A percentile compares a stretch with the other conserved stretches of the same genome.
phyloP scores from a whole-genome alignment of 2,113 vertebrate species.

The Urocitellus parryii region DNA sequence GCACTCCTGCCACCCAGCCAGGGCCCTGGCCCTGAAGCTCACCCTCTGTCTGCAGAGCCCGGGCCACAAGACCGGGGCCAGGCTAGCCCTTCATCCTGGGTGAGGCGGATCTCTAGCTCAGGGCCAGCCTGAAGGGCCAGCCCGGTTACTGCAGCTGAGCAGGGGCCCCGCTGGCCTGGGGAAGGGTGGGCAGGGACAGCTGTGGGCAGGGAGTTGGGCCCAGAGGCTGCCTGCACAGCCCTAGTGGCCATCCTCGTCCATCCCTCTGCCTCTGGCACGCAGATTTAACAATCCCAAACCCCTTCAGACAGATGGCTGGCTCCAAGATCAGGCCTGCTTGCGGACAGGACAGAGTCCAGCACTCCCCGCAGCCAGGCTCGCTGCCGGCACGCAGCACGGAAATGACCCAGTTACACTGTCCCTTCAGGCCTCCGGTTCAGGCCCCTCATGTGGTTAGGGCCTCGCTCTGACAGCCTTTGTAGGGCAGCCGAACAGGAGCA shows the following conservation, averaged over 20 bases:
- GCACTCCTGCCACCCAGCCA: accelerated
- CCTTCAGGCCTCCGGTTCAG: background rate
- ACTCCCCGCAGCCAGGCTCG: background rate
- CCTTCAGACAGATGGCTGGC: background rate
- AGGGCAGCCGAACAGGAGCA: background rate
- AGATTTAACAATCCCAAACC: background rate
- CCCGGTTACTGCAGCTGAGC: background rate
- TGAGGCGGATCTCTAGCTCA: background rate
- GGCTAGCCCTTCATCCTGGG: background rate
- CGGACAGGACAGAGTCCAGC: background rate
- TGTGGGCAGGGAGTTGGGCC: too few species aligned
- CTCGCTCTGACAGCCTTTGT: background rate
- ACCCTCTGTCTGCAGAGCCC: accelerated
- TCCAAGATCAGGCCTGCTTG: background rate
- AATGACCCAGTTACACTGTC: background rate
- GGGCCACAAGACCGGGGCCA: too few species aligned
- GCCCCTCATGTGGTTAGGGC: background rate
- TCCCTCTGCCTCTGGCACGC: background rate
- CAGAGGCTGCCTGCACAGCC: background rate
- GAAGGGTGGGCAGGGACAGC: too few species aligned
- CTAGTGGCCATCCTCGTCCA: accelerated
- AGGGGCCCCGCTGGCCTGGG: background rate
- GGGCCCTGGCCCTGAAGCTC: background rate
- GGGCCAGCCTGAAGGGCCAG: background rate
- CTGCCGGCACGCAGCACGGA: background rate